These are phyloP conservation scores for Scotopteryx bipunctaria DNA, from an alignment of 2,888 invertebrate genomes.

Conservation along the genomic window DNA sequence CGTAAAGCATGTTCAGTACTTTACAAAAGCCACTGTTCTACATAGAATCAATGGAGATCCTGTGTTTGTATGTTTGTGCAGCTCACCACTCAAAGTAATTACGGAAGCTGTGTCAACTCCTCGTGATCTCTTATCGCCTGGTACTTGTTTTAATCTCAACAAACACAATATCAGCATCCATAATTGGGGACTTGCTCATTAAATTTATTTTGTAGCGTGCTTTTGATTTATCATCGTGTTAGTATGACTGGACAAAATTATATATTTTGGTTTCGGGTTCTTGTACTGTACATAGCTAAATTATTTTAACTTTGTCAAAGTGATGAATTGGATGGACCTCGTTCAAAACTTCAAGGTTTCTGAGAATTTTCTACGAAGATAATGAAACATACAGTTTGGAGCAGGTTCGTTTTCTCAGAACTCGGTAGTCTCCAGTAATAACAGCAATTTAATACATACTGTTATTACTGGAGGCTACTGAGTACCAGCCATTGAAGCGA, in stretches of 20 bases:
- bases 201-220: not conserved
- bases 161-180: constrained; percentile 1
- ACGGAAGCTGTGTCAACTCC: constrained; percentile 31
- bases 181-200: constrained; percentile 2
- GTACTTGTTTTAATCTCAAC: constrained; percentile 22
- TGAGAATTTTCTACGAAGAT: no score
- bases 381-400: not conserved
- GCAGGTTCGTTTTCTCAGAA: not conserved
- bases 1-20: constrained; percentile 10
- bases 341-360: not conserved
- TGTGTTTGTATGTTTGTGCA: constrained; percentile 24
- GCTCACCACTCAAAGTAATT: constrained; percentile 26
- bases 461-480: not conserved
- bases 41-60: constrained; percentile 6
- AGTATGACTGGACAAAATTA: no score
- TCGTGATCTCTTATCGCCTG: constrained; percentile 37
- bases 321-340: no score
- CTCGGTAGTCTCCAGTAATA: no score
- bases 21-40: constrained; percentile 11
- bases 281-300: no score
- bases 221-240: no score
- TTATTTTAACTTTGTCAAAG: no score
- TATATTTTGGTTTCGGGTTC: no score
- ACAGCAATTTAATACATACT: no score
- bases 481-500: constrained; percentile 5